Percentiles rank a stretch among this genome's conserved stretches.
phyloP scores from a whole-genome alignment of 2,888 invertebrate genomes.

The Mimumesa dahlbomi region DNA sequence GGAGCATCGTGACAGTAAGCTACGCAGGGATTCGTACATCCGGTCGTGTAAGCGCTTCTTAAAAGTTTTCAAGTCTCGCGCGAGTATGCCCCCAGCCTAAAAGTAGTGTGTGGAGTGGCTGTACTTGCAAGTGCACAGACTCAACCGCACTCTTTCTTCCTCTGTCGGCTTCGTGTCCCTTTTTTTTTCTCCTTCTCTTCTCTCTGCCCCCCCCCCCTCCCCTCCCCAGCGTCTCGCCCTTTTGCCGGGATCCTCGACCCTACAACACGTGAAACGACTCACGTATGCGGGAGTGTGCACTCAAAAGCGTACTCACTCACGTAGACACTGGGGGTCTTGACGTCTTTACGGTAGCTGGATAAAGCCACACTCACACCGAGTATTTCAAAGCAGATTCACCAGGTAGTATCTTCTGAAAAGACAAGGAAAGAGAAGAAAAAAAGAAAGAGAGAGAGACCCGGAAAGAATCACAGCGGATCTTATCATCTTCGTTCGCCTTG shows the following conservation, averaged over 20 bases:
- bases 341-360: conserved; percentile 34
- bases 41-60: conserved; percentile 65
- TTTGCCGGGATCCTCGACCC: conserved; percentile 38
- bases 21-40: conserved; percentile 54
- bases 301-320: conserved; percentile 40
- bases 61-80: conserved; percentile 64
- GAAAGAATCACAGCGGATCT: too few species aligned
- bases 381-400: background rate
- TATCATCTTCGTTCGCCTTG: too few species aligned
- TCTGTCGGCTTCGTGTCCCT: conserved; percentile 25
- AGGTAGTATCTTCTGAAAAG: background rate
- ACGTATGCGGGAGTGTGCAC: conserved; percentile 44
- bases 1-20: conserved; percentile 19
- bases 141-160: conserved; percentile 25
- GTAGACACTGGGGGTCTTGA: conserved; percentile 34
- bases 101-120: conserved; percentile 48
- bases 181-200: conserved; percentile 1
- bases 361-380: conserved; percentile 25
- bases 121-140: conserved; percentile 21
- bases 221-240: background rate
- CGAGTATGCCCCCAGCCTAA: conserved; percentile 49
- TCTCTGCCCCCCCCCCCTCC: background rate
- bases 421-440: too few species aligned
- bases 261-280: conserved; percentile 59
- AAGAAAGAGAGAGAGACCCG: too few species aligned